A percentile compares a stretch with the other conserved stretches of the same genome.
phyloP scores from a whole-genome alignment of 2,888 invertebrate genomes.

The Ligdia adustata region DNA sequence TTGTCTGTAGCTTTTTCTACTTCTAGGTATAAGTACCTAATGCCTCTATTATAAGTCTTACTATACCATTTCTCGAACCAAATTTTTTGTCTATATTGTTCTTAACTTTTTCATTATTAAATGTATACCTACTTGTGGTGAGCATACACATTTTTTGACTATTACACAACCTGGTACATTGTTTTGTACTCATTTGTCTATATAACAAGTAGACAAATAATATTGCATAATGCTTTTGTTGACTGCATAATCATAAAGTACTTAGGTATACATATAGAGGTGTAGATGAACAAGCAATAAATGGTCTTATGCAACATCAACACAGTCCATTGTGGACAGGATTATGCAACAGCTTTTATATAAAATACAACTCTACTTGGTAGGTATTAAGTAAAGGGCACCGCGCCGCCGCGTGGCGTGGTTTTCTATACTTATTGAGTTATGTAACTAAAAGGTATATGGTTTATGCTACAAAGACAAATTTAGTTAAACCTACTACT shows the following conservation, averaged over 20 bases:
- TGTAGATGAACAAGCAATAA: constrained; percentile 13
- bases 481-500: too few relatives aligned
- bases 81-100: constrained; percentile 55
- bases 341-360: constrained; percentile 35
- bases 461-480: too few relatives aligned
- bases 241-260: background rate
- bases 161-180: background rate
- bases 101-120: constrained; percentile 53
- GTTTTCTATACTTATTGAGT: constrained; percentile 4
- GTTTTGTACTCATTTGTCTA: constrained; percentile 15
- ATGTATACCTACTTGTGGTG: constrained; percentile 44
- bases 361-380: constrained; percentile 23
- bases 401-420: background rate
- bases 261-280: background rate
- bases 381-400: constrained; percentile 7
- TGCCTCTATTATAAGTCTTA: constrained; percentile 46
- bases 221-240: constrained; percentile 13
- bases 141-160: constrained; percentile 31
- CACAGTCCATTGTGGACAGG: constrained; percentile 26
- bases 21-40: constrained; percentile 63
- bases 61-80: constrained; percentile 69
- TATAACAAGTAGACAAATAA: background rate
- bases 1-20: constrained; percentile 52
- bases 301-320: constrained; percentile 43
- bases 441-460: constrained; percentile 28